Percentiles rank a stretch among this genome's conserved stretches.
These are phyloP conservation scores for Aphodius granarius DNA, from an alignment of 2,888 invertebrate genomes.

Conservation along the genomic window DNA sequence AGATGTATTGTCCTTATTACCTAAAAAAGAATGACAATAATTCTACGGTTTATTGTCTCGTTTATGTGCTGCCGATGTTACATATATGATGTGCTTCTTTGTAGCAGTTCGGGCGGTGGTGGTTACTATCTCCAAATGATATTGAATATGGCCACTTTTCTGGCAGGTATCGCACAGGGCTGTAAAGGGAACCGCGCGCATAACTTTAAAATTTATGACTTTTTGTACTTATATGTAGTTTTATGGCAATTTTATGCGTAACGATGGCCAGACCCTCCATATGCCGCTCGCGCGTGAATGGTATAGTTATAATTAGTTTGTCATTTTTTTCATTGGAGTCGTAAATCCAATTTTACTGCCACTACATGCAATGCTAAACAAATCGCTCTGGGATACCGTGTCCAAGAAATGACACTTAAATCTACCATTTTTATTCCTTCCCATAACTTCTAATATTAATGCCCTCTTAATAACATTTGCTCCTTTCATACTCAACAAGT, in stretches of 20 bases:
- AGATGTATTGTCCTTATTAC: background rate
- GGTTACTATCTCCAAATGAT: slow-evolving; percentile 2
- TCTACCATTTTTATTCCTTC: background rate
- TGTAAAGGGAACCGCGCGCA: slow-evolving; percentile 3
- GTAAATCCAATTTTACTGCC: background rate
- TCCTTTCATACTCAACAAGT: background rate
- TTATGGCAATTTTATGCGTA: slow-evolving; percentile 13
- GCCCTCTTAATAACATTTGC: background rate
- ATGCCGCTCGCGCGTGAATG: slow-evolving; percentile 6
- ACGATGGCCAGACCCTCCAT: background rate
- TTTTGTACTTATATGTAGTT: slow-evolving; percentile 17
- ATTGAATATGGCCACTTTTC: slow-evolving; percentile 7
- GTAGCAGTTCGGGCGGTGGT: background rate
- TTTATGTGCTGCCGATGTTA: background rate
- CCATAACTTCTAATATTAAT: too few species aligned
- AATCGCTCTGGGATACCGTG: background rate
- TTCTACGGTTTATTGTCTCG: background rate
- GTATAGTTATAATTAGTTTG: slow-evolving; percentile 9
- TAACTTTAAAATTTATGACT: slow-evolving; percentile 17
- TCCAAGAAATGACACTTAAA: background rate
- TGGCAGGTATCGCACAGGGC: slow-evolving; percentile 4
- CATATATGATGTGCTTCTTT: background rate
- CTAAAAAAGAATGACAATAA: background rate
- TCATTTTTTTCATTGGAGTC: background rate
- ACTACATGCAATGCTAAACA: background rate